phyloP scores from a whole-genome alignment of 92 coral and sea anemone species.

The Zoanthus gigantus region DNA sequence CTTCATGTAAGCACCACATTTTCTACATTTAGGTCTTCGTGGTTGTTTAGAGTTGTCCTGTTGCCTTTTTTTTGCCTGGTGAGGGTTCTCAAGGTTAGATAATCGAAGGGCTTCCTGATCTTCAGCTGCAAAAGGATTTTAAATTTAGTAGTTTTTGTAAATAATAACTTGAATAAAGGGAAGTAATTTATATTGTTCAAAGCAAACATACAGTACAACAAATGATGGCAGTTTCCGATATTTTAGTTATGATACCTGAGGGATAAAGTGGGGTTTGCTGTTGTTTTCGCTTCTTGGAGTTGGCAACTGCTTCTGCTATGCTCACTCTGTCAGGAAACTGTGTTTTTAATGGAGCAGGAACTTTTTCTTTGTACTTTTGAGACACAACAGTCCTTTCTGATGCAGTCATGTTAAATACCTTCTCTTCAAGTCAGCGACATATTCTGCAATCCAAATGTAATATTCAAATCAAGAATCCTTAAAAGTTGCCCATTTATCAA shows the following conservation, averaged over 20 bases:
- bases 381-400: neutral
- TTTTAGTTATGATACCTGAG: neutral
- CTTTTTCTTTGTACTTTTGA: slow-evolving; percentile 29
- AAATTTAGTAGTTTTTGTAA: neutral
- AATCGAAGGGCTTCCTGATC: neutral
- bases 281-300: slow-evolving; percentile 31
- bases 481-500: neutral
- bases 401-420: neutral
- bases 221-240: too few relatives aligned
- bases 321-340: slow-evolving; percentile 32
- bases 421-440: slow-evolving; percentile 5
- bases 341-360: slow-evolving; percentile 36
- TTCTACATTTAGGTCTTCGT: slow-evolving; percentile 4
- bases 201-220: neutral
- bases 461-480: neutral
- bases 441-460: slow-evolving; percentile 9
- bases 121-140: neutral
- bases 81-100: slow-evolving; percentile 12
- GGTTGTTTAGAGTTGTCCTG: slow-evolving; percentile 13
- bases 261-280: slow-evolving; percentile 8
- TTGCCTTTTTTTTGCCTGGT: neutral
- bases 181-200: neutral
- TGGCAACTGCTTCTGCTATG: slow-evolving; percentile 20
- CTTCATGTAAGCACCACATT: slow-evolving; percentile 1
- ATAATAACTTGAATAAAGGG: neutral